Evolutionary conservation across 2,113 vertebrate species (phyloP).

Genomic region (Rhinolophus sinicus): DNA sequence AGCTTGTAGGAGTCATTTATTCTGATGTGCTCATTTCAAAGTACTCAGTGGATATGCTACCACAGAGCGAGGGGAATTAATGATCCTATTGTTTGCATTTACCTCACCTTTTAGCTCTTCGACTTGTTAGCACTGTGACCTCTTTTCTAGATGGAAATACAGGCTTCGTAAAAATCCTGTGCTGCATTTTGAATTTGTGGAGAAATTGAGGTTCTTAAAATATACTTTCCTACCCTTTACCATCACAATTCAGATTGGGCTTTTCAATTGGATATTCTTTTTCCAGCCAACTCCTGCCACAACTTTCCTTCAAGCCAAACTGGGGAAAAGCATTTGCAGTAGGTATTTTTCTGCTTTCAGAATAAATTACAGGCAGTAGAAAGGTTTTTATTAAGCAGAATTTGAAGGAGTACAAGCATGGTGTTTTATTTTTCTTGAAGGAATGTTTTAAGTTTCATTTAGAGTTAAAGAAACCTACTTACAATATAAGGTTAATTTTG

Average conservation of each 20-base stretch:
- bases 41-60: neutral
- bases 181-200: neutral
- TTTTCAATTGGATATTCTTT: neutral
- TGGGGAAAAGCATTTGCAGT: conserved; percentile 33
- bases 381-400: neutral
- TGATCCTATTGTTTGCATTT: neutral
- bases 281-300: neutral
- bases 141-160: neutral
- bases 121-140: neutral
- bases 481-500: conserved; percentile 67
- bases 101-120: neutral
- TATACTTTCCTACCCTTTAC: neutral
- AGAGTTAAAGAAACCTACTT: conserved; percentile 35
- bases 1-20: neutral
- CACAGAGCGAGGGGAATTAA: neutral
- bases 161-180: neutral
- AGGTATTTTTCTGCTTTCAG: conserved; percentile 2
- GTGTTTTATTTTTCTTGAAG: conserved; percentile 11
- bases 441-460: neutral
- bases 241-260: neutral
- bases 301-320: neutral
- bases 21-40: neutral
- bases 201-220: neutral
- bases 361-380: neutral
- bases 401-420: conserved; percentile 28